Conservation (phyloP, 2,113 vertebrate genomes). For the Rostratula benghalensis region DNA sequence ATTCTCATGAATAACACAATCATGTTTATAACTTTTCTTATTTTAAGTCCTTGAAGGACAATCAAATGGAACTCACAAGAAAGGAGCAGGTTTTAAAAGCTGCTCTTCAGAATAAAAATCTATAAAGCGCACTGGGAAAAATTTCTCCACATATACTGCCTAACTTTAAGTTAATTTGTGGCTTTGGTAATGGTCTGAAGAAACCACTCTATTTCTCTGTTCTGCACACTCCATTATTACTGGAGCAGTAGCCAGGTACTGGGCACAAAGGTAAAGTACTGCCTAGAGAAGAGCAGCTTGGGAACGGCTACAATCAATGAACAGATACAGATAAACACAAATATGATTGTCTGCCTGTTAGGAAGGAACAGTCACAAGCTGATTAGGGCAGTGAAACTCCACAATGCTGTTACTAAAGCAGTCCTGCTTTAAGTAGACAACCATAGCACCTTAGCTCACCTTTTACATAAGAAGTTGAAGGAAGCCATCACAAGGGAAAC, state of each 20-base stretch:
- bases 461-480: not conserved
- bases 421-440: not conserved
- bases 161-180: not conserved
- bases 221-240: not conserved
- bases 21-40: not conserved
- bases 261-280: not conserved
- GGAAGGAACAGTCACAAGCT: not conserved
- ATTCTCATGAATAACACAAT: not conserved
- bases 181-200: not conserved
- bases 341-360: not conserved
- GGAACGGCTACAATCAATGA: not conserved
- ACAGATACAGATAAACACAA: conserved; percentile 35
- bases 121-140: not conserved
- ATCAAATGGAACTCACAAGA: not conserved
- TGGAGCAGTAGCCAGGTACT: not conserved
- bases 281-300: not conserved
- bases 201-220: not conserved
- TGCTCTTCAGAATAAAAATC: not conserved
- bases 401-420: not conserved
- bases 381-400: not conserved
- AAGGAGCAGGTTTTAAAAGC: not conserved
- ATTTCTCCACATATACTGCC: not conserved
- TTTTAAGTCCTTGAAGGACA: not conserved
- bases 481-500: not conserved
- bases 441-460: not conserved